These are phyloP conservation scores for Trisateles emortualis DNA, from an alignment of 2,888 invertebrate species.

Conservation along the genomic window DNA sequence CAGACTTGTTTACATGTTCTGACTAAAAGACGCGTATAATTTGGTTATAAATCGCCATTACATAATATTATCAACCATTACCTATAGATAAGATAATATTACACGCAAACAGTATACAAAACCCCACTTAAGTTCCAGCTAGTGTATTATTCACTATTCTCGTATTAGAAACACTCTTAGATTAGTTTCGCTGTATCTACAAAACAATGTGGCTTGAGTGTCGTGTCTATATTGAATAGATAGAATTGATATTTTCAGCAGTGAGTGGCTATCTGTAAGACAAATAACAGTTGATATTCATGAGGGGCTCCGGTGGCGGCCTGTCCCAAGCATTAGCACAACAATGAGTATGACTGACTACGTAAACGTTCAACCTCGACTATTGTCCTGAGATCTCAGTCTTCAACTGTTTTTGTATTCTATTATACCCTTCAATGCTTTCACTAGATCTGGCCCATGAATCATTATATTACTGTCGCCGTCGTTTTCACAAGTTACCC, in stretches of 20 bases:
- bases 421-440: conserved; percentile 46
- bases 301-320: conserved; percentile 69
- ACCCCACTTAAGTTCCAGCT: neutral
- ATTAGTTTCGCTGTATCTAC: conserved; percentile 43
- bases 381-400: conserved; percentile 69
- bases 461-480: conserved; percentile 41
- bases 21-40: conserved; percentile 1
- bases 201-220: conserved; percentile 47
- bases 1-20: conserved; percentile 11
- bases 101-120: neutral
- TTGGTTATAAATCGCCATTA: neutral
- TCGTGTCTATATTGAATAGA: conserved; percentile 61
- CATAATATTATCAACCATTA: neutral
- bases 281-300: conserved; percentile 82
- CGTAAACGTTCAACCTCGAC: conserved; percentile 70
- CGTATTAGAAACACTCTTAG: conserved; percentile 27
- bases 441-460: conserved; percentile 42
- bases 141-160: conserved; percentile 18
- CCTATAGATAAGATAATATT: too few relatives aligned
- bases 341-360: conserved; percentile 72
- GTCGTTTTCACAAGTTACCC: conserved; percentile 16
- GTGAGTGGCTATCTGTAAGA: conserved; percentile 65
- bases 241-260: conserved; percentile 66
- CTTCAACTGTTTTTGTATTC: conserved; percentile 62
- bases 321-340: conserved; percentile 74